Percentiles rank a stretch among this genome's conserved stretches.
Conservation (phyloP, 2,888 invertebrate genomes). For the Sphaeridia pumilis region DNA sequence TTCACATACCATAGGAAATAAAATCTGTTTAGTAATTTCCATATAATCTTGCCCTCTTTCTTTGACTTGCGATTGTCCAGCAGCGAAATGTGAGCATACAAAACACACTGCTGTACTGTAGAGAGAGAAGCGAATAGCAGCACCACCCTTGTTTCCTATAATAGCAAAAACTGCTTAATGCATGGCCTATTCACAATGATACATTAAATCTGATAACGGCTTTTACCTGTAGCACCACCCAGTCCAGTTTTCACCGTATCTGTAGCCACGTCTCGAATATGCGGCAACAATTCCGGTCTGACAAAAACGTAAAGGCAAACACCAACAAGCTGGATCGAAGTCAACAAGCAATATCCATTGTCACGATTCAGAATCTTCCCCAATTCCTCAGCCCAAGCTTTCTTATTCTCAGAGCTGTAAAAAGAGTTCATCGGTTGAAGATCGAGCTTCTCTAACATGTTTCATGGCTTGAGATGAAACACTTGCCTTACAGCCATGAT, state of each 20-base stretch:
- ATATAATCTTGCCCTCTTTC: constrained; percentile 95
- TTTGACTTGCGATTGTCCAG: constrained; percentile 88
- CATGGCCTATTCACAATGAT: not conserved
- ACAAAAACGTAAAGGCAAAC: constrained; percentile 94
- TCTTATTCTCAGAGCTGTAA: constrained; percentile 73
- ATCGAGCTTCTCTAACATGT: not conserved
- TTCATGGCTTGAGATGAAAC: not conserved
- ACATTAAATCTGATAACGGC: too few species aligned
- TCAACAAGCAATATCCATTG: constrained; percentile 74
- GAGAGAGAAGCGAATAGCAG: constrained; percentile 79
- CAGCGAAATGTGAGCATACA: constrained; percentile 97
- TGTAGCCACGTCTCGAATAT: constrained; percentile 81
- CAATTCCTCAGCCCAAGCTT: constrained; percentile 88
- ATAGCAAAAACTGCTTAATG: constrained; percentile 10
- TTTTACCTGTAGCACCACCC: constrained; percentile 78
- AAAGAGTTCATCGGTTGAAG: constrained; percentile 10
- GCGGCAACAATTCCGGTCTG: constrained; percentile 74
- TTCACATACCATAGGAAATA: constrained; percentile 61
- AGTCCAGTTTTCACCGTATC: constrained; percentile 97
- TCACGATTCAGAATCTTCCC: constrained; percentile 83
- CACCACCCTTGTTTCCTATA: constrained; percentile 84
- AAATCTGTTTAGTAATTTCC: constrained; percentile 82
- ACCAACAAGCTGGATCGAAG: constrained; percentile 91
- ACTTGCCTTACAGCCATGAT: constrained; percentile 78
- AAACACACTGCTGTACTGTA: constrained; percentile 93